A percentile compares a stretch with the other conserved stretches of the same genome.
These are phyloP conservation scores for Scomber japonicus DNA, from an alignment of 2,113 vertebrate species.

Conservation along the genomic window DNA sequence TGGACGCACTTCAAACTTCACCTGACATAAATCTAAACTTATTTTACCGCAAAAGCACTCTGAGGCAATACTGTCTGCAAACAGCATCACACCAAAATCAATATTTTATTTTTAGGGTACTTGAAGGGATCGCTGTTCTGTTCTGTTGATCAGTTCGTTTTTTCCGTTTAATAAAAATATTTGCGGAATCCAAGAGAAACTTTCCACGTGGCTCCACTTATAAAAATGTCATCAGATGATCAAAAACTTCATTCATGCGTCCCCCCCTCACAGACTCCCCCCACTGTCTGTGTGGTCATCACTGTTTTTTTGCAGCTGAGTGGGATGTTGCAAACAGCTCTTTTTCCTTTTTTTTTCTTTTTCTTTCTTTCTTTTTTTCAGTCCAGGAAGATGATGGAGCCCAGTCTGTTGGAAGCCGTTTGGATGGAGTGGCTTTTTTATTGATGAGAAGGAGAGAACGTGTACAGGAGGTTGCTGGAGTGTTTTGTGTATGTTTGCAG, in stretches of 20 bases:
- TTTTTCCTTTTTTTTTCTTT: neutral
- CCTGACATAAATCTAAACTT: conserved; percentile 28
- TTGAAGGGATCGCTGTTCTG: conserved; percentile 5
- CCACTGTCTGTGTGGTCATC: conserved; percentile 1
- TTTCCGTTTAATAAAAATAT: conserved; percentile 9
- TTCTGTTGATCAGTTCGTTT: neutral
- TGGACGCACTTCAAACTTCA: conserved; percentile 16
- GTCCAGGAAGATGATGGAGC: conserved; percentile 50
- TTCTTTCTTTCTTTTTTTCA: conserved; percentile 1
- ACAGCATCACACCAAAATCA: conserved; percentile 17
- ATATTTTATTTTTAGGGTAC: neutral
- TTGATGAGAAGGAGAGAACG: conserved; percentile 9
- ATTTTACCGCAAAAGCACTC: conserved; percentile 5
- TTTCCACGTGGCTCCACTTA: conserved; percentile 12
- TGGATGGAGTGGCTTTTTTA: conserved; percentile 23
- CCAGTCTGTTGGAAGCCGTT: conserved; percentile 34
- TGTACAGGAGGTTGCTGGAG: neutral
- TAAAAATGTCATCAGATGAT: conserved; percentile 43
- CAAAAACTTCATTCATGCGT: conserved; percentile 27
- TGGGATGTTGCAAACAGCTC: conserved; percentile 33
- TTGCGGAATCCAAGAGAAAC: conserved; percentile 1
- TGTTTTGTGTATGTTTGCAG: conserved; percentile 46
- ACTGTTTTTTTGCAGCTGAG: conserved; percentile 21
- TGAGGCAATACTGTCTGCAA: conserved; percentile 10
- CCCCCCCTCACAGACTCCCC: neutral